Percentiles rank a stretch among this genome's conserved stretches.
Conservation (phyloP, 2,113 vertebrate species). For the Rutilus rutilus region DNA sequence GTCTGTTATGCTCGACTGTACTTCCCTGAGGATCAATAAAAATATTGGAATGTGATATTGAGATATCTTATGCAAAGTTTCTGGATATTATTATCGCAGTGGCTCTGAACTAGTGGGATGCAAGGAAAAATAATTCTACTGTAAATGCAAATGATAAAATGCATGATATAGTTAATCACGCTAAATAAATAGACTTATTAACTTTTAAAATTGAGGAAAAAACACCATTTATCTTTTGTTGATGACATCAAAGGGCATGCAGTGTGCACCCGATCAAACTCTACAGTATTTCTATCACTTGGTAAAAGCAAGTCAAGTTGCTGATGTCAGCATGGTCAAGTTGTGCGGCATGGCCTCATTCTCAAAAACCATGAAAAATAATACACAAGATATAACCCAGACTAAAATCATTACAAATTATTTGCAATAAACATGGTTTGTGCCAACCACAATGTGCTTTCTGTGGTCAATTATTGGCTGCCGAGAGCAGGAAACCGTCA, state of each 20-base stretch:
- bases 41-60: not conserved
- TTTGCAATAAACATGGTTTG: not conserved
- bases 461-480: not conserved
- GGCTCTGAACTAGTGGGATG: not conserved
- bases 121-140: not conserved
- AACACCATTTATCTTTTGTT: not conserved
- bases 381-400: not conserved
- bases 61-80: not conserved
- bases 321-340: not conserved
- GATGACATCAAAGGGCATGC: not conserved
- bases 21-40: constrained; percentile 49
- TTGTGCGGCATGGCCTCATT: not conserved
- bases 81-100: not conserved
- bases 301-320: not conserved
- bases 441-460: not conserved
- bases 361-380: not conserved
- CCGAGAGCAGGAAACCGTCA: not conserved
- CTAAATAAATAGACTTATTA: not conserved
- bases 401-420: not conserved
- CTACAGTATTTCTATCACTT: not conserved
- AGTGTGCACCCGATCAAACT: not conserved
- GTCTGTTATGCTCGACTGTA: constrained; percentile 41
- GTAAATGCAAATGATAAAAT: not conserved
- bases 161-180: not conserved
- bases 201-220: not conserved